Evolutionary conservation across 2,113 vertebrate genomes (phyloP).

Genomic region (Brachypodius melanocephalos): DNA sequence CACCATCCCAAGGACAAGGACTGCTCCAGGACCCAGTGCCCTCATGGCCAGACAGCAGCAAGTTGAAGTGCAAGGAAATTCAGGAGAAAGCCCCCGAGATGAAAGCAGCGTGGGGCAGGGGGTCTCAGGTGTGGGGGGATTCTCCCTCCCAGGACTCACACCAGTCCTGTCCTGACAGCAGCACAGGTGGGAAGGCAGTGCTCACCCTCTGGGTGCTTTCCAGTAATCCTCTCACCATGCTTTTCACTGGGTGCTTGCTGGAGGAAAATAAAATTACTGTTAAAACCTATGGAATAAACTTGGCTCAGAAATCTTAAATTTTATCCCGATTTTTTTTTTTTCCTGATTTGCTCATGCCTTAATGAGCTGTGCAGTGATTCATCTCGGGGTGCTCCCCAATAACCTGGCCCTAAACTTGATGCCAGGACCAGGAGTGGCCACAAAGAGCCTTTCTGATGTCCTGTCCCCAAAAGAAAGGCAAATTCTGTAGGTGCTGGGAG

Average conservation of each 20-base stretch:
- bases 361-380: not conserved
- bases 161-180: not conserved
- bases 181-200: not conserved
- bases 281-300: not conserved
- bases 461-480: not conserved
- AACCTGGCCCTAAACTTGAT: not conserved
- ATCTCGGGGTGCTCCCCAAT: too few relatives aligned
- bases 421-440: not conserved
- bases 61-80: not conserved
- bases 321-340: not conserved
- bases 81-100: not conserved
- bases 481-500: not conserved
- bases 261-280: not conserved
- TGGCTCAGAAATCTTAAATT: not conserved
- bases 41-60: not conserved
- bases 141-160: too few relatives aligned
- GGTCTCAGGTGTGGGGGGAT: not conserved
- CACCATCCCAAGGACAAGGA: fast-evolving
- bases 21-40: fast-evolving
- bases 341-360: not conserved
- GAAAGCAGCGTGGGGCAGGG: not conserved
- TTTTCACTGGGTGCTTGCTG: not conserved
- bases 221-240: not conserved
- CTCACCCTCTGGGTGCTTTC: not conserved
- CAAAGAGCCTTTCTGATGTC: not conserved